Evolutionary conservation across 1,140 invertebrate genomes (phyloP).

Genomic region (Amphibalanus amphitrite): DNA sequence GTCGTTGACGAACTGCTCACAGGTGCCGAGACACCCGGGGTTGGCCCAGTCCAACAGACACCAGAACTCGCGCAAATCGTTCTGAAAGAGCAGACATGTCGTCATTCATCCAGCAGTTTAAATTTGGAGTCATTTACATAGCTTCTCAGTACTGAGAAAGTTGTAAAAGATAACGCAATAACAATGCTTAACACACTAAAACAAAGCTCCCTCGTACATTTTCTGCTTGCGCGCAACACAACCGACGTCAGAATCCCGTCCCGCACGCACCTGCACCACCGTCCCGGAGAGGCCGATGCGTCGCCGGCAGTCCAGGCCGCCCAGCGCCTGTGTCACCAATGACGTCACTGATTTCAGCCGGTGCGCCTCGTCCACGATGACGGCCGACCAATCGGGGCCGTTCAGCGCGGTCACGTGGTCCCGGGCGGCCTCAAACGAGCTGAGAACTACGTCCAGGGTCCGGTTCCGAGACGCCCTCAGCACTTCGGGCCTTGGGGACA

Average conservation of each 20-base stretch:
- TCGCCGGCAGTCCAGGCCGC: background rate
- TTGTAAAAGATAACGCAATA: too few species aligned
- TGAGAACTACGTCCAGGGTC: slow-evolving; percentile 7
- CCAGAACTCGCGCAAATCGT: slow-evolving; percentile 12
- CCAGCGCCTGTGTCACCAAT: slow-evolving; percentile 4
- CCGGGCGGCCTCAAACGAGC: slow-evolving; percentile 8
- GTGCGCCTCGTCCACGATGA: slow-evolving; percentile 12
- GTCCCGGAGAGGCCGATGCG: background rate
- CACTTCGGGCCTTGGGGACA: too few species aligned
- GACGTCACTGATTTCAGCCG: slow-evolving; percentile 8
- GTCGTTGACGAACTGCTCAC: slow-evolving; percentile 5
- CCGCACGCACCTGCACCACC: slow-evolving; percentile 8
- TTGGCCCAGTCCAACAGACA: slow-evolving; percentile 11
- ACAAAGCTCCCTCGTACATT: too few species aligned
- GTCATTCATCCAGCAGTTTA: too few species aligned
- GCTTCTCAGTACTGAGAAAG: too few species aligned
- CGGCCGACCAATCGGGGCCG: slow-evolving; percentile 3
- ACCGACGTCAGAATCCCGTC: too few species aligned
- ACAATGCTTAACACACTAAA: too few species aligned
- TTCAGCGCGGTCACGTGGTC: slow-evolving; percentile 7
- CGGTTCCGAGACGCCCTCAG: background rate
- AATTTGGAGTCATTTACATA: too few species aligned
- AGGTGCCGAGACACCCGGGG: slow-evolving; percentile 11
- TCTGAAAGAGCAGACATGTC: slow-evolving; percentile 9
- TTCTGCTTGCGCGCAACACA: too few species aligned